phyloP scores from a whole-genome alignment of 2,113 vertebrate species.

The Catharus bicknelli region DNA sequence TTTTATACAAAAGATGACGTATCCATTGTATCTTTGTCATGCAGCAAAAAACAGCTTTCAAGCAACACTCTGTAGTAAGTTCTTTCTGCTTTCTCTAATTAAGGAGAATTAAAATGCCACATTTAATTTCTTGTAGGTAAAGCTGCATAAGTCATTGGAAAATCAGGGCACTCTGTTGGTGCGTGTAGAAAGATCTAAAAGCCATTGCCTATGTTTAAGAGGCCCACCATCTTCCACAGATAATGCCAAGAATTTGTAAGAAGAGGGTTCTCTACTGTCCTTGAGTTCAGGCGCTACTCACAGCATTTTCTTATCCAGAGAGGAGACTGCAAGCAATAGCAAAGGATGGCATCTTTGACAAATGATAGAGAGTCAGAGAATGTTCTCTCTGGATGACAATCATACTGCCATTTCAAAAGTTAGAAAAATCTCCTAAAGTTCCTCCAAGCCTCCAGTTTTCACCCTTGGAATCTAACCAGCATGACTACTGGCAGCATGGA shows the following conservation, averaged over 20 bases:
- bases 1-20: neutral
- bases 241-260: neutral
- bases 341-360: neutral
- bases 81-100: neutral
- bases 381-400: neutral
- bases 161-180: neutral
- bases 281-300: neutral
- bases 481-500: neutral
- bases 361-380: neutral
- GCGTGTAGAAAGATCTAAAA: neutral
- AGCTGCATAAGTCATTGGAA: neutral
- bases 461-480: neutral
- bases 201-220: neutral
- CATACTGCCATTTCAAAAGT: neutral
- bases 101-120: neutral
- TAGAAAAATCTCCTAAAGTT: neutral
- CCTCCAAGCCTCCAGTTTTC: neutral
- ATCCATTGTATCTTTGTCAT: neutral
- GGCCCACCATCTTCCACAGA: accelerated
- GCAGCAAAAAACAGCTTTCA: neutral
- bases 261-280: neutral
- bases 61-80: neutral
- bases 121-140: neutral
- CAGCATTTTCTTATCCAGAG: neutral
- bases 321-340: neutral